Percentiles rank a stretch among this genome's conserved stretches.
Evolutionary conservation across 2,113 vertebrate species (phyloP).

Genomic region (Apaloderma vittatum): DNA sequence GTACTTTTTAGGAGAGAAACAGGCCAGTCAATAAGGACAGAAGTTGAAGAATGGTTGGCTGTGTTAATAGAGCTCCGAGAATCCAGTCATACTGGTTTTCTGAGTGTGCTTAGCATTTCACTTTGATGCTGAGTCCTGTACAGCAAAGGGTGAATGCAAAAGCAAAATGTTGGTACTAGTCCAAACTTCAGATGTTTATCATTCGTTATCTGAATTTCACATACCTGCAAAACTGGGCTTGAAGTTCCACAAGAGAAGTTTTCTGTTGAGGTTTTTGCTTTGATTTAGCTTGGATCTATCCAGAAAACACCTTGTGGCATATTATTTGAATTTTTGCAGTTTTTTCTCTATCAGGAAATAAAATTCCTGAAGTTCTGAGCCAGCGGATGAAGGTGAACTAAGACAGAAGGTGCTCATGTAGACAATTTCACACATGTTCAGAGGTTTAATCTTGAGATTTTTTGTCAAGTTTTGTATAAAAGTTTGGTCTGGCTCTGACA

Average conservation of each 20-base stretch:
- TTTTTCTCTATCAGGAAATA: neutral
- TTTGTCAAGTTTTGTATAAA: neutral
- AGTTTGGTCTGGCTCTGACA: conserved; percentile 11
- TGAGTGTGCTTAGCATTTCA: neutral
- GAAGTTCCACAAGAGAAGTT: neutral
- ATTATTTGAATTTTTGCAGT: neutral
- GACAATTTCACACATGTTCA: neutral
- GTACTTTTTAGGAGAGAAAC: neutral
- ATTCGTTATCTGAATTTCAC: neutral
- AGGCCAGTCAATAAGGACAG: neutral
- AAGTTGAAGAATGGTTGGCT: neutral
- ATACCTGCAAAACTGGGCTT: neutral
- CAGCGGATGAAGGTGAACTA: neutral
- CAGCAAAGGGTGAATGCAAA: neutral
- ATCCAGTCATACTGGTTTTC: conserved; percentile 31
- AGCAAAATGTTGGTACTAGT: neutral
- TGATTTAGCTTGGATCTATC: neutral
- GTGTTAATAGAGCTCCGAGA: neutral
- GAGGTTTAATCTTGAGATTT: conserved; percentile 4
- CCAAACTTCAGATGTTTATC: conserved; percentile 16
- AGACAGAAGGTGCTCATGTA: neutral
- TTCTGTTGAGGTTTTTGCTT: conserved; percentile 33
- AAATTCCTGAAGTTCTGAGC: neutral
- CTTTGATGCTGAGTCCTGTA: conserved; percentile 5
- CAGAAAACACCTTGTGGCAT: neutral